phyloP scores from a whole-genome alignment of 1,140 invertebrate species.

The Andrena cerasifolii region DNA sequence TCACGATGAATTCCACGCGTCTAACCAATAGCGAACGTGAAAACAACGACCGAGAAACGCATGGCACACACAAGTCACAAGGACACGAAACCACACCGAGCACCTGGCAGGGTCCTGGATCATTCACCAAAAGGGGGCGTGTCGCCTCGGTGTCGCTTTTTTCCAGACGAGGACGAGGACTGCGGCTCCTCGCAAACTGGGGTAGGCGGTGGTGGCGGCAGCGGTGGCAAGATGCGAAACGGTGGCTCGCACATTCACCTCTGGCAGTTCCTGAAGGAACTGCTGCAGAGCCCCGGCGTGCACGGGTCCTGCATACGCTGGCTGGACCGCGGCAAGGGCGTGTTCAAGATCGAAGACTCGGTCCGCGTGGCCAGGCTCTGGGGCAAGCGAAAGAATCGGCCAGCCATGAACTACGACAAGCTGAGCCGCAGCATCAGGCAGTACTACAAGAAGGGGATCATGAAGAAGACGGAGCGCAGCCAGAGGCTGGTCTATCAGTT shows the following conservation, averaged over 20 bases:
- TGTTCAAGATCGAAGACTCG: conserved; percentile 99
- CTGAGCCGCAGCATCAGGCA: conserved; percentile 98
- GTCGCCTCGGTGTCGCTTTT: conserved; percentile 6
- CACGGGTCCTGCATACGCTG: conserved; percentile 98
- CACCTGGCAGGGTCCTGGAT: not conserved
- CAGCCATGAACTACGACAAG: conserved; percentile 99
- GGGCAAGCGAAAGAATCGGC: conserved; percentile 98
- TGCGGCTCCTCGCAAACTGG: conserved; percentile 55
- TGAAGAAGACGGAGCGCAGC: conserved; percentile 99
- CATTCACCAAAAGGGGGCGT: conserved; percentile 1
- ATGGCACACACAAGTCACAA: not conserved
- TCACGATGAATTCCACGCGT: not conserved
- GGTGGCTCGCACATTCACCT: conserved; percentile 96
- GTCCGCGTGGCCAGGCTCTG: conserved; percentile 97
- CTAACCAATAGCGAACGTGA: not conserved
- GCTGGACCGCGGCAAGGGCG: conserved; percentile 96
- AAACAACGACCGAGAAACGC: not conserved
- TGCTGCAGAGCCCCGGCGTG: conserved; percentile 92
- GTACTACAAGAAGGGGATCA: conserved; percentile 99
- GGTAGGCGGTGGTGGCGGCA: conserved; percentile 68
- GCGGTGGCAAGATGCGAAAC: conserved; percentile 80
- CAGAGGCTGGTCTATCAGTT: conserved; percentile 99
- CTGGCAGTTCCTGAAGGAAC: conserved; percentile 99
- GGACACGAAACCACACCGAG: not conserved
- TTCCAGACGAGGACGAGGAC: conserved; percentile 85